phyloP scores from a whole-genome alignment of 2,113 vertebrate genomes.

The Ctenomys sociabilis region DNA sequence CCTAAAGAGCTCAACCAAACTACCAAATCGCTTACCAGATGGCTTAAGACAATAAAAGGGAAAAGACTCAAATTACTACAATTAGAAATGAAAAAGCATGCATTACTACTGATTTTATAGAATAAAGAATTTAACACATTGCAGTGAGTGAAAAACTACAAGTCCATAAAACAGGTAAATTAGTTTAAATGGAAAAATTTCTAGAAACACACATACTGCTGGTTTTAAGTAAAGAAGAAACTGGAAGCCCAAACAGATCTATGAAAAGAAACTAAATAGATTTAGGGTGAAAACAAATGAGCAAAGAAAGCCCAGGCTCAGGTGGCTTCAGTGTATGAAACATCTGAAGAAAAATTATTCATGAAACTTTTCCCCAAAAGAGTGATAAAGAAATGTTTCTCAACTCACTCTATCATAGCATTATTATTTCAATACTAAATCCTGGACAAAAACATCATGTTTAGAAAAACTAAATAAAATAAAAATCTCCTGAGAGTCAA shows the following conservation, averaged over 20 bases:
- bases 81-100: not conserved
- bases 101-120: not conserved
- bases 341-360: slow-evolving; percentile 23
- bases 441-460: not conserved
- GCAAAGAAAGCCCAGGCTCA: not conserved
- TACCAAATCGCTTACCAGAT: not conserved
- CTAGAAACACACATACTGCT: not conserved
- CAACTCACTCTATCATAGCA: not conserved
- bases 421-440: slow-evolving; percentile 20
- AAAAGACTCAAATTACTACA: not conserved
- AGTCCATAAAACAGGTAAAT: not conserved
- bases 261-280: not conserved
- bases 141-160: not conserved
- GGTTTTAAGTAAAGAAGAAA: slow-evolving; percentile 10
- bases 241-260: not conserved
- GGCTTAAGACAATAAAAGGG: not conserved
- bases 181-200: not conserved
- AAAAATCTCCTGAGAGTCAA: not conserved
- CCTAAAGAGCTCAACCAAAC: not conserved
- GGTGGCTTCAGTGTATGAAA: not conserved
- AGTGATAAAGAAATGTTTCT: not conserved
- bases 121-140: not conserved
- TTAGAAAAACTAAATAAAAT: not conserved
- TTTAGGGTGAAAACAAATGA: not conserved
- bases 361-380: not conserved